Base-by-base conservation (phyloP, 1,140 invertebrate species). In the Bursaphelenchus mucronatus region DNA sequence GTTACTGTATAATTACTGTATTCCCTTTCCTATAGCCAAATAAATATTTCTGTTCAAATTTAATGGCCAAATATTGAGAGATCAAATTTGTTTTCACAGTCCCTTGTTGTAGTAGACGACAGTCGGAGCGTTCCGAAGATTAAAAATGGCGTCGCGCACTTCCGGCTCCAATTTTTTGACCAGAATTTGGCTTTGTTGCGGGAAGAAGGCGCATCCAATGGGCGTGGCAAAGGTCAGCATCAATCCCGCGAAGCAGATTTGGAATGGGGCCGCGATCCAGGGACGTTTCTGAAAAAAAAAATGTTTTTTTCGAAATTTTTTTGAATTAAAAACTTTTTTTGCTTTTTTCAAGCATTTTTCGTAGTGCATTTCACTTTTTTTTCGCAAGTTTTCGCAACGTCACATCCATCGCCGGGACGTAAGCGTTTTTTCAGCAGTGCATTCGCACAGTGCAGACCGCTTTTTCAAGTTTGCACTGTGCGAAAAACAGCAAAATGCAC, bases 171-270 rank as follows among this genome's bases (percentile, higher is more conserved):
- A 21, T 19, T 45, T 30, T 1, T 17, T 15, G 9, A 71, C 67
- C 10, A 57, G 19, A 7, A 71, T 46, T 7, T 0, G 8, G 30
- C 19, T 21, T 45, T 63, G 59, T 46, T 75, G 73, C n/a, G 73
- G 66, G 54, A 75, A 75, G 13, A 75, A 39, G 11, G 73, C 73
- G 61, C 73, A 75, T 15, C 73, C 68, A 15, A 71, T 41, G 13
- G 73, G 73, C 5, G 73, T 75, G 8, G 73, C 43, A 53, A 75
- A 64, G 9, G 61, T 21, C 6, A 75, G 52, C 11, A 61, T 51
- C 19, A 75, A n/a, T 0, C 73, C 73, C 9, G 47, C 53, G 8
- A 75, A 19, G 8, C 63, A 9, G 0, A 65, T 70, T 57, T 75
- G 73, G 19, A 75, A 47, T 8, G 69, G 72, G 43, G 55, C 61